Evolutionary conservation across 2,888 invertebrate species (phyloP).

Genomic region (Meiosimyza decipiens): DNA sequence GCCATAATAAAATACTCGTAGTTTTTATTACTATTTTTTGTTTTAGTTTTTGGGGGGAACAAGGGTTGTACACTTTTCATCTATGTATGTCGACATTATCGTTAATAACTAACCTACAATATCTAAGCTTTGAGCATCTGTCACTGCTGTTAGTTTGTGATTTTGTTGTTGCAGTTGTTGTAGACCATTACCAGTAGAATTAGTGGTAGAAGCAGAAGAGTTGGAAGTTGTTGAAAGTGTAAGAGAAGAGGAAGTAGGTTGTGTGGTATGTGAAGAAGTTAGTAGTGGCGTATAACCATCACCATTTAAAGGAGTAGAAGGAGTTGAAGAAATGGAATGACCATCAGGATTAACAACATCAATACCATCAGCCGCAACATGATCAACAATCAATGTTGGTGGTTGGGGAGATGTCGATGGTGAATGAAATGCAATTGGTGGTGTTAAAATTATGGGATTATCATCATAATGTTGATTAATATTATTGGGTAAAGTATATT

Average conservation of each 20-base stretch:
- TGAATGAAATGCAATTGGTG: slow-evolving; percentile 22
- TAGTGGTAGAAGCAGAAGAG: slow-evolving; percentile 38
- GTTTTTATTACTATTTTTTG: slow-evolving; percentile 25
- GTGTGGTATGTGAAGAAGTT: slow-evolving; percentile 10
- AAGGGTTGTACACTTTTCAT: slow-evolving; percentile 28
- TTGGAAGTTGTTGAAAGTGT: slow-evolving; percentile 16
- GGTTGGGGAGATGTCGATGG: slow-evolving; percentile 35
- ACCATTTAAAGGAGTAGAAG: slow-evolving; percentile 28
- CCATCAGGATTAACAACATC: slow-evolving; percentile 15
- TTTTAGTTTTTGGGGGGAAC: slow-evolving; percentile 17
- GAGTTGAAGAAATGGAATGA: slow-evolving; percentile 19
- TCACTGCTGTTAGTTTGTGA: slow-evolving; percentile 57
- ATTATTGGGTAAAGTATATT: slow-evolving; percentile 38
- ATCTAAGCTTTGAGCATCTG: slow-evolving; percentile 68
- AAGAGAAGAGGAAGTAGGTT: slow-evolving; percentile 10
- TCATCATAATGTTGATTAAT: slow-evolving; percentile 12
- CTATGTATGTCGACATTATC: slow-evolving; percentile 34
- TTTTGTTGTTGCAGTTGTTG: slow-evolving; percentile 12
- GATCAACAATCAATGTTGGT: slow-evolving; percentile 7
- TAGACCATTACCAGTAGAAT: background rate
- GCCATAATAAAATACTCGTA: slow-evolving; percentile 10
- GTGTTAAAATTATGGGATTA: background rate
- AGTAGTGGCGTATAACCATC: slow-evolving; percentile 44
- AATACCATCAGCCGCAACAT: background rate
- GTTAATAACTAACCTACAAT: slow-evolving; percentile 61